These are phyloP conservation scores for Melieria crassipennis DNA, from an alignment of 2,888 invertebrate genomes.

Conservation along the genomic window DNA sequence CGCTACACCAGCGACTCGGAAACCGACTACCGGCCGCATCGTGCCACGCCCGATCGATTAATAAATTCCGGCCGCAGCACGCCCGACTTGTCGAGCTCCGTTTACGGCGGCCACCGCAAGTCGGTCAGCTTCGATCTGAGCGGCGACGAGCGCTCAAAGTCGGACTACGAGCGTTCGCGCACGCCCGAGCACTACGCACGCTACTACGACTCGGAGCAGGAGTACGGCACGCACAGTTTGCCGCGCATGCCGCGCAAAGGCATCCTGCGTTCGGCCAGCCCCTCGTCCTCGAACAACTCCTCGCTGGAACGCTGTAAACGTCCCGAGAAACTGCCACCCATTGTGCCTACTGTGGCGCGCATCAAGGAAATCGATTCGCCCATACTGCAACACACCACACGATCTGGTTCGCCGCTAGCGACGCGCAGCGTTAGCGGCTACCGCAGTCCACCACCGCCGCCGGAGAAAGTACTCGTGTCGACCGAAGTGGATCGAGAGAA, in stretches of 20 bases:
- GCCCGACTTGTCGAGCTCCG: conserved; percentile 49
- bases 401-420: conserved; percentile 43
- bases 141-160: conserved; percentile 62
- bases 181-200: conserved; percentile 49
- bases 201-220: conserved; percentile 64
- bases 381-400: conserved; percentile 53
- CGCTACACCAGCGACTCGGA: conserved; percentile 62
- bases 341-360: conserved; percentile 61
- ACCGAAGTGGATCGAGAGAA: conserved; percentile 64
- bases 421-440: conserved; percentile 42
- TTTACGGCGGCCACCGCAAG: conserved; percentile 57
- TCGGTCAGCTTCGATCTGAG: conserved; percentile 66
- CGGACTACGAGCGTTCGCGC: conserved; percentile 59
- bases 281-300: conserved; percentile 58
- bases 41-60: conserved; percentile 35
- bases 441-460: conserved; percentile 47
- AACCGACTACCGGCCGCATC: conserved; percentile 54
- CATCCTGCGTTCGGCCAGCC: conserved; percentile 63
- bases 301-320: conserved; percentile 54
- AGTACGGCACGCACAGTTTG: conserved; percentile 45
- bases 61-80: conserved; percentile 60
- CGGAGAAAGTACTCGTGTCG: conserved; percentile 44
- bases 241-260: conserved; percentile 58
- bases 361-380: conserved; percentile 62
- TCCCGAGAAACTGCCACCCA: conserved; percentile 53